These are phyloP conservation scores for Anomalospiza imberbis DNA, from an alignment of 2,797 vertebrate species.

Conservation along the genomic window DNA sequence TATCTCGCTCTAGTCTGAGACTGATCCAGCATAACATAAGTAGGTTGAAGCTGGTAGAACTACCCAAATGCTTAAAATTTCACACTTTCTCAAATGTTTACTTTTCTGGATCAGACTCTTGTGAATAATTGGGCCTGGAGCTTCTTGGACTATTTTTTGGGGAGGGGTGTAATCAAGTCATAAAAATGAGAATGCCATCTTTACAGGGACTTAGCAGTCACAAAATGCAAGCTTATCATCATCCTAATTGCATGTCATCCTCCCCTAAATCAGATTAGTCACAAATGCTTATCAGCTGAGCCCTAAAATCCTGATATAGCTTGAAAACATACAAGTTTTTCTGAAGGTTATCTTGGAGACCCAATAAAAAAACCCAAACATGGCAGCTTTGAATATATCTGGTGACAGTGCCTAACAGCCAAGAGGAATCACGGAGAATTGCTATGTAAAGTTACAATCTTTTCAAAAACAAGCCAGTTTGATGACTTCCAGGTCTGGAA, in stretches of 20 bases:
- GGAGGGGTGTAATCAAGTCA: background rate
- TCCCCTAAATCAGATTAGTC: conserved; percentile 56
- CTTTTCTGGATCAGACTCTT: conserved; percentile 11
- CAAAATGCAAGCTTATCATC: conserved; percentile 19
- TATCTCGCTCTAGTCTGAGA: background rate
- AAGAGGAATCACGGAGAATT: background rate
- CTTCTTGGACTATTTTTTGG: background rate
- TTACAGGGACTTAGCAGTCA: background rate
- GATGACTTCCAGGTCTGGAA: background rate
- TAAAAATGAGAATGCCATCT: conserved; percentile 11
- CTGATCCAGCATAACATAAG: background rate
- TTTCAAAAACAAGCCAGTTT: background rate
- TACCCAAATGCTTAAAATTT: conserved; percentile 22
- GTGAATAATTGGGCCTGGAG: background rate
- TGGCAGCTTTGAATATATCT: conserved; percentile 3
- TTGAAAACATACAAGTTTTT: conserved; percentile 23
- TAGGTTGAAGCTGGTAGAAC: background rate
- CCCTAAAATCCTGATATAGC: background rate
- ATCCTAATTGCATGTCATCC: conserved; percentile 8
- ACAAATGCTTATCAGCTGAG: conserved; percentile 36
- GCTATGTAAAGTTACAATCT: background rate
- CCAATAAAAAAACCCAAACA: background rate
- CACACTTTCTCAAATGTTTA: conserved; percentile 35
- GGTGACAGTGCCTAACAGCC: conserved; percentile 1
- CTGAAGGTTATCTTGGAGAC: background rate